Conservation (phyloP, 2,888 invertebrate species). For the Stramonita haemastoma region DNA sequence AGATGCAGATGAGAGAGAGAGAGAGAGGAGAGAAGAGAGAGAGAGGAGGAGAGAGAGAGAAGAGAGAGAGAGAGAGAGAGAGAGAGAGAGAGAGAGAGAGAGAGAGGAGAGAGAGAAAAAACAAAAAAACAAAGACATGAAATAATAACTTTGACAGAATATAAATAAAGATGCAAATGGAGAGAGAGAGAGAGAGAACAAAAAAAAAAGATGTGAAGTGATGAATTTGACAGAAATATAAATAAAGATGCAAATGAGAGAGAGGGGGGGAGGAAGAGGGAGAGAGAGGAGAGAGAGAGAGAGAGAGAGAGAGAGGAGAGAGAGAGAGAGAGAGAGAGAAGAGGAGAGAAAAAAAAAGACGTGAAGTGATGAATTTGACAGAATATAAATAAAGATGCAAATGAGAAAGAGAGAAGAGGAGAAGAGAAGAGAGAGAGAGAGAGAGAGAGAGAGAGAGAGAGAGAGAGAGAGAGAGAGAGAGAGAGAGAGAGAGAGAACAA, state of each 20-base stretch:
- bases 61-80: background rate
- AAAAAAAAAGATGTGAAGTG: too few relatives aligned
- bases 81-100: background rate
- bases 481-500: background rate
- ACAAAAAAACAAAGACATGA: background rate
- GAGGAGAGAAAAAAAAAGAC: background rate
- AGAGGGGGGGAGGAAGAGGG: background rate
- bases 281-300: background rate
- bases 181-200: too few relatives aligned
- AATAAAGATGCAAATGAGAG: background rate
- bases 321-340: background rate
- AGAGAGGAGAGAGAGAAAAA: background rate
- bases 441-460: background rate
- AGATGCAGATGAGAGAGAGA: slow-evolving; percentile 1
- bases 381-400: too few relatives aligned
- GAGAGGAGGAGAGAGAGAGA: background rate
- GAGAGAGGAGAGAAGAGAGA: background rate
- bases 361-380: too few relatives aligned
- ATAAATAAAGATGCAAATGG: too few relatives aligned
- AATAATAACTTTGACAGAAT: too few relatives aligned
- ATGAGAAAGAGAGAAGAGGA: too few relatives aligned
- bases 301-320: background rate
- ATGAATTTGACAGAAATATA: background rate
- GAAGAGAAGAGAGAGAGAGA: background rate
- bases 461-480: background rate